Evolutionary conservation across 2,888 invertebrate species (phyloP).

Genomic region (Acutogordius australiensis): DNA sequence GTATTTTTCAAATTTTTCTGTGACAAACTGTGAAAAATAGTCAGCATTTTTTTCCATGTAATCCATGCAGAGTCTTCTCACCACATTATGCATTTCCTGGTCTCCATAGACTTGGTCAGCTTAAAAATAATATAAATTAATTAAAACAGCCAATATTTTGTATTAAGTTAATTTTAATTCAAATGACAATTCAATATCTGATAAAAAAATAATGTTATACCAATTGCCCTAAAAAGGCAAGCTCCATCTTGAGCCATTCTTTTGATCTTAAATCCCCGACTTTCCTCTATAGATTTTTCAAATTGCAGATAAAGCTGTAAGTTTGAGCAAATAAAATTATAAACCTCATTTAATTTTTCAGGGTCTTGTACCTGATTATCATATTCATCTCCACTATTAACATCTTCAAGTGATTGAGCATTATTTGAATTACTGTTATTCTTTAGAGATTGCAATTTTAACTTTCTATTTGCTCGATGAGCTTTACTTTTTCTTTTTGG

Average conservation of each 20-base stretch:
- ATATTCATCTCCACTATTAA: slow-evolving; percentile 11
- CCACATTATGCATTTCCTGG: slow-evolving; percentile 53
- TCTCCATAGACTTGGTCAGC: slow-evolving; percentile 65
- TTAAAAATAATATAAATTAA: slow-evolving; percentile 17
- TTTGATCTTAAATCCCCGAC: slow-evolving; percentile 45
- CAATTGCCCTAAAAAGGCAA: slow-evolving; percentile 52
- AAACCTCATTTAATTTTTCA: background rate
- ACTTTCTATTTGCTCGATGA: background rate
- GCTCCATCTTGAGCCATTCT: slow-evolving; percentile 60
- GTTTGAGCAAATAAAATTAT: slow-evolving; percentile 5
- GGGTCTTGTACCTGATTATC: background rate
- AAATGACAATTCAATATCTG: too few species aligned
- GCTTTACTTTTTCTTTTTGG: background rate
- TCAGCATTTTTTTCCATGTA: slow-evolving; percentile 58
- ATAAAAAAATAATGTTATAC: slow-evolving; percentile 22
- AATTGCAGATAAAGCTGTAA: slow-evolving; percentile 37
- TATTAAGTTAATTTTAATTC: background rate
- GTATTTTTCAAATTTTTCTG: slow-evolving; percentile 55
- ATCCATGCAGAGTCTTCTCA: slow-evolving; percentile 55
- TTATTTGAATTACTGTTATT: background rate
- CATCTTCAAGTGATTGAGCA: background rate
- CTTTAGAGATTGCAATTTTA: background rate
- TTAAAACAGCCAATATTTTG: too few species aligned
- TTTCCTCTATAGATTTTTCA: slow-evolving; percentile 35
- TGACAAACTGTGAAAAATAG: slow-evolving; percentile 56